These are phyloP conservation scores for Pterocles gutturalis DNA, from an alignment of 2,113 vertebrate species.

Conservation along the genomic window DNA sequence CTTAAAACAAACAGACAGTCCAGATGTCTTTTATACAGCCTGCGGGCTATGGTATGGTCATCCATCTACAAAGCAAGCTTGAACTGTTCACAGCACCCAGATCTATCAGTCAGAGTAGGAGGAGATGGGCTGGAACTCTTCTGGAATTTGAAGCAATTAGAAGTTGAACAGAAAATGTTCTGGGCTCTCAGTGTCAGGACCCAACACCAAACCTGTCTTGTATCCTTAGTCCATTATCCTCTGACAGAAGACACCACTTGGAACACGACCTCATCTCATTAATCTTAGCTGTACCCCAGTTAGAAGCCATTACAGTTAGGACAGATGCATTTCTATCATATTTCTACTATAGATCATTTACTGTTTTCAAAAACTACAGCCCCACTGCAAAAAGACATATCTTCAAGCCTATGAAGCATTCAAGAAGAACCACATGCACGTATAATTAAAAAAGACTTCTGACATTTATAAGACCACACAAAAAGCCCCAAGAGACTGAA, in stretches of 20 bases:
- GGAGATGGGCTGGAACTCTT: neutral
- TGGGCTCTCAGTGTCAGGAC: neutral
- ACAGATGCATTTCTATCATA: neutral
- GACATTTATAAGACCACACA: slow-evolving; percentile 55
- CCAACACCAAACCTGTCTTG: neutral
- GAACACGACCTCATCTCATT: neutral
- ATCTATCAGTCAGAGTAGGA: neutral
- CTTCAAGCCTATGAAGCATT: neutral
- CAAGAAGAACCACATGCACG: neutral
- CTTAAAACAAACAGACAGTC: neutral
- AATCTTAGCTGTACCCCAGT: neutral
- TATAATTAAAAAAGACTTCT: neutral
- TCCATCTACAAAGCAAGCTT: neutral
- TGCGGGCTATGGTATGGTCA: neutral
- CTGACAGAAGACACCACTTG: neutral
- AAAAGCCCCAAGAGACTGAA: slow-evolving; percentile 48
- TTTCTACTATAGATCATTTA: neutral
- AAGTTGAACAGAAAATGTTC: neutral
- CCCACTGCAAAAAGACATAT: neutral
- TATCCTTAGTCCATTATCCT: neutral
- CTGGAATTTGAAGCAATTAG: neutral
- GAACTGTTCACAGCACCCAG: neutral
- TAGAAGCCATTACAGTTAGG: neutral
- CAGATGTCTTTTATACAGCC: neutral
- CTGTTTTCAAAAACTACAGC: neutral